These are phyloP conservation scores for Chelonoidis abingdonii DNA, from an alignment of 2,113 vertebrate genomes.

Conservation along the genomic window DNA sequence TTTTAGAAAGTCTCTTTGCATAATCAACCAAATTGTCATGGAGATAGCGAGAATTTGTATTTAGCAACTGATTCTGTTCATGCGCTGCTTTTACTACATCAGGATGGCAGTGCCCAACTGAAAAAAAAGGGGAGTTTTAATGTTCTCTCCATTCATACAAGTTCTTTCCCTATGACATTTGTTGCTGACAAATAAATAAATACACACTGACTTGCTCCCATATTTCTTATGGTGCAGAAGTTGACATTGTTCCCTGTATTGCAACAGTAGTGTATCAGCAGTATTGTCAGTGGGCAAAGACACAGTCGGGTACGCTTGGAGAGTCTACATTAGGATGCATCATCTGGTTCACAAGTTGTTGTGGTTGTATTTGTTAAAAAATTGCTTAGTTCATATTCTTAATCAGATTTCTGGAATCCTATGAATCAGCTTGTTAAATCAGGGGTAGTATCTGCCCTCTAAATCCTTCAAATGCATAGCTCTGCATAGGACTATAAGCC, in stretches of 20 bases:
- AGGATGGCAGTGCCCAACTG: conserved; percentile 96
- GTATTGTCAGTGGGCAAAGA: not conserved
- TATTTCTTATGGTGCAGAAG: rapidly evolving
- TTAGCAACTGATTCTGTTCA: conserved; percentile 89
- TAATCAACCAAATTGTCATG: conserved; percentile 92
- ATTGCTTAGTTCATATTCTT: not conserved
- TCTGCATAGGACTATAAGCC: not conserved
- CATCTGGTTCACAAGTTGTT: not conserved
- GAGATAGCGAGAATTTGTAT: conserved; percentile 92
- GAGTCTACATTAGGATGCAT: not conserved
- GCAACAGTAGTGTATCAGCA: not conserved
- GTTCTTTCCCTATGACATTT: not conserved
- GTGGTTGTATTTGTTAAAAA: not conserved
- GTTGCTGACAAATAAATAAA: not conserved
- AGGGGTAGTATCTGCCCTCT: not conserved
- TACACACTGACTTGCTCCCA: rapidly evolving
- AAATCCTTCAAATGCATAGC: not conserved
- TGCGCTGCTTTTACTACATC: conserved; percentile 88
- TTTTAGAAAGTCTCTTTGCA: conserved; percentile 86
- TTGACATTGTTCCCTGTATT: rapidly evolving
- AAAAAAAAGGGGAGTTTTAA: conserved; percentile 42
- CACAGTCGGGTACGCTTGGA: rapidly evolving
- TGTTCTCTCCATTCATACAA: rapidly evolving
- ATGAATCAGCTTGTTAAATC: not conserved
- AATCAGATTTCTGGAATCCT: not conserved